Conservation (phyloP, 2,888 invertebrate genomes). For the Aplocera efformata region DNA sequence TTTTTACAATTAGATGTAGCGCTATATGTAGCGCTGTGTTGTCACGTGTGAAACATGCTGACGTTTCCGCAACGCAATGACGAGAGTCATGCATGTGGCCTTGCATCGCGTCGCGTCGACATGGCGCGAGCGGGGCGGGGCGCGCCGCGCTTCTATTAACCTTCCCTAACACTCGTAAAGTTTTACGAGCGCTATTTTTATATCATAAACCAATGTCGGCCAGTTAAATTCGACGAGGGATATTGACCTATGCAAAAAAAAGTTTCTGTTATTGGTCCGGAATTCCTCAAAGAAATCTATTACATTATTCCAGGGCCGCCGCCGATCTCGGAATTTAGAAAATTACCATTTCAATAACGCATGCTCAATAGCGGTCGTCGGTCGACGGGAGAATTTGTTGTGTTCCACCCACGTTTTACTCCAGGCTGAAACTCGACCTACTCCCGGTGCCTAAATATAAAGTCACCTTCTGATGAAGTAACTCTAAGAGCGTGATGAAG, state of each 20-base stretch:
- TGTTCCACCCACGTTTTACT: constrained; percentile 4
- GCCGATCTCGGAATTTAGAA: constrained; percentile 8
- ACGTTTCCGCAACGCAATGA: too few species aligned
- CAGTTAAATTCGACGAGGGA: background rate
- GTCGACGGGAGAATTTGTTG: constrained; percentile 9
- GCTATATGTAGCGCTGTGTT: too few species aligned
- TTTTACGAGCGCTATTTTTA: constrained; percentile 3
- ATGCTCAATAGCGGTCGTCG: constrained; percentile 4
- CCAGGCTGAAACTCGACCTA: background rate
- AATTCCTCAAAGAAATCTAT: background rate
- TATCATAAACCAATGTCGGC: background rate
- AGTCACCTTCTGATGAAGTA: too few species aligned
- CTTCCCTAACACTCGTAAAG: background rate
- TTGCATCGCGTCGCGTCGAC: too few species aligned
- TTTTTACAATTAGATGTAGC: too few species aligned
- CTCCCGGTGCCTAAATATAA: too few species aligned
- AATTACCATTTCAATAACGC: constrained; percentile 9
- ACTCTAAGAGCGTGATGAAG: too few species aligned
- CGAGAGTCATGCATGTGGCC: too few species aligned
- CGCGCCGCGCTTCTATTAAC: background rate
- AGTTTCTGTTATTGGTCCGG: background rate
- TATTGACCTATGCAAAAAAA: constrained; percentile 13
- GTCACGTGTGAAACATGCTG: too few species aligned
- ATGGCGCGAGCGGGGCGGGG: too few species aligned
- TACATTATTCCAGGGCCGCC: too few species aligned